phyloP scores from a whole-genome alignment of 92 coral and sea anemone genomes.

The Porites cylindrica region DNA sequence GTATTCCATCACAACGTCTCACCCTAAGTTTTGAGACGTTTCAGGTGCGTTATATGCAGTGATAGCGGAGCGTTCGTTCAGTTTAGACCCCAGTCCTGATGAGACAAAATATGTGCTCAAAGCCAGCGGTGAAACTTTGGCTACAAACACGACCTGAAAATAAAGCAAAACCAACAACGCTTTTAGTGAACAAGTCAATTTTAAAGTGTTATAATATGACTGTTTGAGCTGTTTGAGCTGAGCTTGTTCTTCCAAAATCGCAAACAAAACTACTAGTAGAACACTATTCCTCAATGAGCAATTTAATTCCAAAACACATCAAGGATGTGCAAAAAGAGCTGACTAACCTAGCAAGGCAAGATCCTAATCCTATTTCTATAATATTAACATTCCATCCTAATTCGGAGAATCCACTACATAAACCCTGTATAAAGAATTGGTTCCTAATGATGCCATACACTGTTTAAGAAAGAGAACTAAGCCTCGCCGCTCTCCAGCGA shows the following conservation, averaged over 20 bases:
- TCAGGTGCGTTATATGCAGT: constrained; percentile 50
- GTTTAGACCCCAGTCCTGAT: constrained; percentile 40
- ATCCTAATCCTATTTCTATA: neutral
- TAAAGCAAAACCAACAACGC: neutral
- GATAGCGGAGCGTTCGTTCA: constrained; percentile 37
- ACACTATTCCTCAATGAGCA: neutral
- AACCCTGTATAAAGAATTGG: too few species aligned
- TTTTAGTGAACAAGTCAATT: neutral
- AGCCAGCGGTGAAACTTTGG: constrained; percentile 73
- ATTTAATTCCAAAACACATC: neutral
- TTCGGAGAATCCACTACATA: too few species aligned
- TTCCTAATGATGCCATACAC: too few species aligned
- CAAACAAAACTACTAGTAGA: too few species aligned
- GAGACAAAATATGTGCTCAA: constrained; percentile 76
- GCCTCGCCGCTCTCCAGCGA: too few species aligned
- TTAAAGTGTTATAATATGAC: neutral
- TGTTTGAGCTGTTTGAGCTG: too few species aligned
- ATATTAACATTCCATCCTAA: too few species aligned
- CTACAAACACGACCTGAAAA: constrained; percentile 78
- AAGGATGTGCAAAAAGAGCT: neutral
- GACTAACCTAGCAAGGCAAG: neutral
- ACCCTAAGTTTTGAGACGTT: constrained; percentile 12
- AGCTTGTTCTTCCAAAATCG: too few species aligned
- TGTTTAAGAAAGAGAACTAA: too few species aligned
- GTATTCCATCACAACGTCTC: neutral